phyloP scores from a whole-genome alignment of 1,140 invertebrate genomes.

The Drosophila bocqueti region DNA sequence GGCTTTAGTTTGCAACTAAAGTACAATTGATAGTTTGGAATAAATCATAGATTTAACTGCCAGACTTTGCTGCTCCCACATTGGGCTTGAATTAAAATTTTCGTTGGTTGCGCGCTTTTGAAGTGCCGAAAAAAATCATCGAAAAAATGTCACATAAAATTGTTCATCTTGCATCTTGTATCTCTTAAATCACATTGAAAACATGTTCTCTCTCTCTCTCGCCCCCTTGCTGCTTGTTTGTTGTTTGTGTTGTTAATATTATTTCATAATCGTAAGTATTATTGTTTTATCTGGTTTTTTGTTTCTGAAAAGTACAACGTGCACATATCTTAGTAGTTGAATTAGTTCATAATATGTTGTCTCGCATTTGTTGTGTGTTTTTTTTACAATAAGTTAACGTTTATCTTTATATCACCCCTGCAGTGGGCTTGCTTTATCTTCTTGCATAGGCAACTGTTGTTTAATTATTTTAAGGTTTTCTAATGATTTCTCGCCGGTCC shows the following conservation, averaged over 20 bases:
- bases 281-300: slow-evolving; percentile 44
- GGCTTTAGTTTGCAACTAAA: slow-evolving; percentile 64
- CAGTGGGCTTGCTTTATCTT: slow-evolving; percentile 41
- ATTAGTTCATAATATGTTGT: slow-evolving; percentile 58
- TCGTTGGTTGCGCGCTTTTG: slow-evolving; percentile 58
- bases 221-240: slow-evolving; percentile 14
- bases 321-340: slow-evolving; percentile 73
- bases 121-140: slow-evolving; percentile 65
- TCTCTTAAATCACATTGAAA: slow-evolving; percentile 76
- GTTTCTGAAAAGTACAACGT: slow-evolving; percentile 79
- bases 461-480: slow-evolving; percentile 61
- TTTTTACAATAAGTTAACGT: slow-evolving; percentile 78
- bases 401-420: slow-evolving; percentile 53
- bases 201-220: slow-evolving; percentile 31
- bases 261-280: slow-evolving; percentile 37
- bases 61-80: slow-evolving; percentile 43
- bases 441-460: slow-evolving; percentile 76
- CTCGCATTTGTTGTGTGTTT: slow-evolving; percentile 45
- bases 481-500: slow-evolving; percentile 48
- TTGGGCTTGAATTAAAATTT: slow-evolving; percentile 61
- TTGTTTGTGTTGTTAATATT: slow-evolving; percentile 42
- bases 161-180: slow-evolving; percentile 65
- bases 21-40: slow-evolving; percentile 44
- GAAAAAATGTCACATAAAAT: slow-evolving; percentile 73
- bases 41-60: slow-evolving; percentile 58